These are phyloP conservation scores for Myxocyprinus asiaticus DNA, from an alignment of 2,113 vertebrate species.

Conservation along the genomic window DNA sequence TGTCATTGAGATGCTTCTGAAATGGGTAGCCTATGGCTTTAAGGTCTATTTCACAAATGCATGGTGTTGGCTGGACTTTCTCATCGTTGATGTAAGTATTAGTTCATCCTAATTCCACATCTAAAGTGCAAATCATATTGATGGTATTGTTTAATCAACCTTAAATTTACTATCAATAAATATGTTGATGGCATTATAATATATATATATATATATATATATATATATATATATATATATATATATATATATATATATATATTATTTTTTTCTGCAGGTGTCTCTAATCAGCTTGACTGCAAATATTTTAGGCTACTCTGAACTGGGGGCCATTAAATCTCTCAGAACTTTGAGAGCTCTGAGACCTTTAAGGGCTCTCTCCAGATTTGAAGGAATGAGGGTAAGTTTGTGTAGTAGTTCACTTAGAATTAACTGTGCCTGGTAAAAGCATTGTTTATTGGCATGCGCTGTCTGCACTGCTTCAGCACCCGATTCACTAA, in stretches of 20 bases:
- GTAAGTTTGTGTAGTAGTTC: conserved; percentile 65
- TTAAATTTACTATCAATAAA: no score
- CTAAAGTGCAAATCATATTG: no score
- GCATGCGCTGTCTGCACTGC: no score
- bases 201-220: no score
- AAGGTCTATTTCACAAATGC: conserved; percentile 94
- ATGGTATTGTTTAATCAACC: no score
- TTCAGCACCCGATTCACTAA: no score
- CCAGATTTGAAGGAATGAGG: conserved; percentile 95
- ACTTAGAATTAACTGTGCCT: no score
- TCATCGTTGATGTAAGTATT: conserved; percentile 89
- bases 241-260: no score
- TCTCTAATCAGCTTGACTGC: conserved; percentile 91
- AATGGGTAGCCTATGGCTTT: conserved; percentile 93
- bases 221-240: no score
- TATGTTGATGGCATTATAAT: no score
- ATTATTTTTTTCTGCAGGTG: conserved; percentile 74
- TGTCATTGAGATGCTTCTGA: conserved; percentile 94
- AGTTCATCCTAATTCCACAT: no score
- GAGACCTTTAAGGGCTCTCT: conserved; percentile 89
- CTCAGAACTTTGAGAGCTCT: conserved; percentile 88
- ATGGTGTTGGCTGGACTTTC: conserved; percentile 98
- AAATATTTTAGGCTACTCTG: conserved; percentile 90
- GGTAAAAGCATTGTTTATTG: no score
- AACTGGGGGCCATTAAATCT: conserved; percentile 93